Evolutionary conservation across 2,113 vertebrate species (phyloP).

Genomic region (Gymnorhina tibicen): DNA sequence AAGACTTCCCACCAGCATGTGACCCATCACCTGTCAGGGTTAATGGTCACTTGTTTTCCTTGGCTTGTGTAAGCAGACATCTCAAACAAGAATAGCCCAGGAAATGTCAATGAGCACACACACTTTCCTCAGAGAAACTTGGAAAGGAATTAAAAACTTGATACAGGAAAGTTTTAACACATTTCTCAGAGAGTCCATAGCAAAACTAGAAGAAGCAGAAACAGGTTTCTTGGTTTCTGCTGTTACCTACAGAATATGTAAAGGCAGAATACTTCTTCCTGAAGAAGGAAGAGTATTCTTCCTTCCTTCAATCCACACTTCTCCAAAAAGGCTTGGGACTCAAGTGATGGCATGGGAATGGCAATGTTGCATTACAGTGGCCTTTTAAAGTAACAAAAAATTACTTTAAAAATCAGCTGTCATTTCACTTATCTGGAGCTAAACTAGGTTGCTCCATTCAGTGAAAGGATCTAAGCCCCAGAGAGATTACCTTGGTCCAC

Average conservation of each 20-base stretch:
- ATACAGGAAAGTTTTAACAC: background rate
- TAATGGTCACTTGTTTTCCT: background rate
- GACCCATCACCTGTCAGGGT: background rate
- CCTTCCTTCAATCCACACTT: background rate
- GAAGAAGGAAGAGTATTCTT: background rate
- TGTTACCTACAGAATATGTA: background rate
- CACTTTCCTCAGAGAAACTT: background rate
- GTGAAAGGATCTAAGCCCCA: background rate
- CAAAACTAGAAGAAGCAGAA: background rate
- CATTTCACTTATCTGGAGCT: background rate
- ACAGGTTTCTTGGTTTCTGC: background rate
- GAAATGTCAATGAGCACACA: background rate
- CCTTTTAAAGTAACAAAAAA: background rate
- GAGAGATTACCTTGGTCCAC: background rate
- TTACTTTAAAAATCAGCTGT: background rate
- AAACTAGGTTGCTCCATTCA: background rate
- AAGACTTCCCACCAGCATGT: background rate
- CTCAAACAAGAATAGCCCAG: background rate
- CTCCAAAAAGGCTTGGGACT: background rate
- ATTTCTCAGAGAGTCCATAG: background rate
- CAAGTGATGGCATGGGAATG: background rate
- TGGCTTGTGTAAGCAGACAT: background rate
- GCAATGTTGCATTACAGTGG: fast-evolving
- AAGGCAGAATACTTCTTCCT: background rate
- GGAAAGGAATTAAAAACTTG: background rate